phyloP scores from a whole-genome alignment of 23 tunicate species.

The Ciona savignyi region DNA sequence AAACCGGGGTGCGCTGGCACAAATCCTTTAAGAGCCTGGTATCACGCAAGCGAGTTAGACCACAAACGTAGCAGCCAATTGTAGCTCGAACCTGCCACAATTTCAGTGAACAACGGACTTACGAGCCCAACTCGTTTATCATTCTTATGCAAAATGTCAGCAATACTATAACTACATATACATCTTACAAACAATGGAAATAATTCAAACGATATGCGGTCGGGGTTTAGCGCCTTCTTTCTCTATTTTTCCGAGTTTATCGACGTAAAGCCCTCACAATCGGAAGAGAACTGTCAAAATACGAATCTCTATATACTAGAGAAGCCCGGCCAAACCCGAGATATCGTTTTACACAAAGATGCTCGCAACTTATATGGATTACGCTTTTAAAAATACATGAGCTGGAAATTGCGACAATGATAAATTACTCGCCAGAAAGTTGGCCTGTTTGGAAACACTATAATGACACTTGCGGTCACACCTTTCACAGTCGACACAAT shows the following conservation, averaged over 20 bases:
- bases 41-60: neutral
- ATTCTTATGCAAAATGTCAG: too few species aligned
- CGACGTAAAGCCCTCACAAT: neutral
- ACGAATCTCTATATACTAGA: neutral
- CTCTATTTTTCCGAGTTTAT: neutral
- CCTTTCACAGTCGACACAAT: too few species aligned
- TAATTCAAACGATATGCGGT: too few species aligned
- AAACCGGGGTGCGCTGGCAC: too few species aligned
- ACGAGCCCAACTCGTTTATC: too few species aligned
- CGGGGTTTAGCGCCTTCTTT: neutral
- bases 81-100: too few species aligned
- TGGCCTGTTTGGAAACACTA: too few species aligned
- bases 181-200: too few species aligned
- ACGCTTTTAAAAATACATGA: neutral
- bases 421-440: too few species aligned
- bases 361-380: neutral
- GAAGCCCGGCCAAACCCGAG: neutral
- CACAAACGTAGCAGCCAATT: neutral
- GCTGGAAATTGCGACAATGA: neutral
- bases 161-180: too few species aligned
- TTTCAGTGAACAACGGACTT: too few species aligned
- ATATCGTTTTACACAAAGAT: neutral
- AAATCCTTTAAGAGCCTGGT: neutral
- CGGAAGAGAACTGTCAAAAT: neutral
- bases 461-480: too few species aligned